These are phyloP conservation scores for Meteorus colon DNA, from an alignment of 2,888 invertebrate species.

Conservation along the genomic window DNA sequence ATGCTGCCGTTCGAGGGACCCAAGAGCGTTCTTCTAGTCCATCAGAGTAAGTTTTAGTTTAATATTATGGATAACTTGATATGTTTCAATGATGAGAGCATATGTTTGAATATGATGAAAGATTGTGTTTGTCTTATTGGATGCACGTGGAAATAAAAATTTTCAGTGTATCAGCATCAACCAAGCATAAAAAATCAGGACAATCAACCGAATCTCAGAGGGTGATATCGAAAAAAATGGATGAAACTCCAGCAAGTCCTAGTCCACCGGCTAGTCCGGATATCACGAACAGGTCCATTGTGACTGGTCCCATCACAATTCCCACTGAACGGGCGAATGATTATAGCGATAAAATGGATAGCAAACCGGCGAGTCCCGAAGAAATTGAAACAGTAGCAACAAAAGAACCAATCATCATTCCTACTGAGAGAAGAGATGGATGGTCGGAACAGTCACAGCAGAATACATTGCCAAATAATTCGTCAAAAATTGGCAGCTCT, in stretches of 20 bases:
- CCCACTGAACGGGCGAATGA: slow-evolving; percentile 65
- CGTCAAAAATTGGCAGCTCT: background rate
- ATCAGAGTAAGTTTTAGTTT: slow-evolving; percentile 44
- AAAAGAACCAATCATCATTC: slow-evolving; percentile 60
- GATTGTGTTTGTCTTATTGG: background rate
- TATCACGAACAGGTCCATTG: slow-evolving; percentile 41
- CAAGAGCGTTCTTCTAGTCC: slow-evolving; percentile 32
- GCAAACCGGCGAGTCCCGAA: slow-evolving; percentile 61
- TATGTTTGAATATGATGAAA: background rate
- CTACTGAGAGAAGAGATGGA: slow-evolving; percentile 56
- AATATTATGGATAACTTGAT: background rate
- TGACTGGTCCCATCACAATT: slow-evolving; percentile 70
- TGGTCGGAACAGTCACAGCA: background rate
- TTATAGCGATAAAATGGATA: slow-evolving; percentile 47
- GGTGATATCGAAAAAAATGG: slow-evolving; percentile 43
- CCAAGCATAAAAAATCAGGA: slow-evolving; percentile 24
- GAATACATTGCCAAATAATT: background rate
- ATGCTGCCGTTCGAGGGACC: slow-evolving; percentile 52
- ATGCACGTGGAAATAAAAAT: slow-evolving; percentile 36
- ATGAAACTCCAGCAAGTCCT: slow-evolving; percentile 74
- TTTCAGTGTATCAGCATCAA: slow-evolving; percentile 31
- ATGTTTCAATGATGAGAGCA: background rate
- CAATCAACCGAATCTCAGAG: background rate
- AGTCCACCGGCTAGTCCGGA: slow-evolving; percentile 72
- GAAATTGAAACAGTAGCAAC: slow-evolving; percentile 54